Percentiles rank a stretch among this genome's conserved stretches.
Evolutionary conservation across 2,888 invertebrate genomes (phyloP).

Genomic region (Peribatodes rhomboidaria): DNA sequence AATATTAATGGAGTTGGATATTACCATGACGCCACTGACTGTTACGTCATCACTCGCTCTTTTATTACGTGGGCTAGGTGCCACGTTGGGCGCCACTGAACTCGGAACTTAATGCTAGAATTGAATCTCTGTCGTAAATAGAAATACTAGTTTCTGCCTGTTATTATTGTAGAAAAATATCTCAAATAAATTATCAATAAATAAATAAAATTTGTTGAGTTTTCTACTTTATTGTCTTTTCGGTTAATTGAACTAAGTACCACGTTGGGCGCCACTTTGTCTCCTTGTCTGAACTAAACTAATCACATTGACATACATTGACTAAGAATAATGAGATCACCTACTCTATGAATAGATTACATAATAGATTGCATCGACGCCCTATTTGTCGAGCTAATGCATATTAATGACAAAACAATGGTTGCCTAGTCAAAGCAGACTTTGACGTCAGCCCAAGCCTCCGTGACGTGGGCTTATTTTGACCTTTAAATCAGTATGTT

Average conservation of each 20-base stretch:
- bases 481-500: constrained; percentile 8
- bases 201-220: neutral
- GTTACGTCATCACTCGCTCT: constrained; percentile 14
- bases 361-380: constrained; percentile 13
- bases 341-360: neutral
- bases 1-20: constrained; percentile 23
- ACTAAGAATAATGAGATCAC: neutral
- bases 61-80: constrained; percentile 9
- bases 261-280: neutral
- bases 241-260: neutral
- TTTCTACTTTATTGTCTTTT: neutral
- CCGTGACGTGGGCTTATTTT: constrained; percentile 17
- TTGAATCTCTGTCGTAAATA: neutral
- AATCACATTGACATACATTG: neutral
- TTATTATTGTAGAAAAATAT: neutral
- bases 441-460: constrained; percentile 14
- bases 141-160: neutral
- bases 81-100: constrained; percentile 11
- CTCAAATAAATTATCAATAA: constrained; percentile 1
- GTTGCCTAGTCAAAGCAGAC: constrained; percentile 1
- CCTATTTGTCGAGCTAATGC: constrained; percentile 24
- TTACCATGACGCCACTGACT: constrained; percentile 16
- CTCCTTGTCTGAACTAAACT: neutral
- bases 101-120: neutral
- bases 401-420: constrained; percentile 32